Conservation (phyloP, 2,888 invertebrate genomes). For the Aspidapion aeneum region DNA sequence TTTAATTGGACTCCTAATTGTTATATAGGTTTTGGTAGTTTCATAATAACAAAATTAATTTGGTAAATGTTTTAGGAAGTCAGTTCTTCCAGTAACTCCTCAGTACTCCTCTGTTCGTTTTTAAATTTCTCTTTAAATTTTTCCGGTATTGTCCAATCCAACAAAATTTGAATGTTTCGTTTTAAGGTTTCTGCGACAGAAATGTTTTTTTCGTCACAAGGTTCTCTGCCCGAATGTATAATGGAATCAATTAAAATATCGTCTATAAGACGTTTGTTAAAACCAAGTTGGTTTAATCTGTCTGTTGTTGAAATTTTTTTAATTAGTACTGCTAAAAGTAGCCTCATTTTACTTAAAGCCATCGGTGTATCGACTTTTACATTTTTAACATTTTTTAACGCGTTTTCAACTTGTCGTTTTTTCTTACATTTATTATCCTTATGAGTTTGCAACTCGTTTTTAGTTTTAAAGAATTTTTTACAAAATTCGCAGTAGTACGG, state of each 20-base stretch:
- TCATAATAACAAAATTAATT: too few species aligned
- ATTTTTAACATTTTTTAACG: constrained; percentile 40
- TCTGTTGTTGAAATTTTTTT: constrained; percentile 81
- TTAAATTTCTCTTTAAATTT: constrained; percentile 73
- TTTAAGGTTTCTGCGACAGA: constrained; percentile 63
- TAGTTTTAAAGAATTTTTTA: constrained; percentile 70
- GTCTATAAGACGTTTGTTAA: constrained; percentile 71
- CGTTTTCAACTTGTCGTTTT: constrained; percentile 28
- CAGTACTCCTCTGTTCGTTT: constrained; percentile 70
- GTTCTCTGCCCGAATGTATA: constrained; percentile 66
- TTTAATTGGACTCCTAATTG: not conserved
- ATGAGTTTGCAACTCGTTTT: constrained; percentile 68
- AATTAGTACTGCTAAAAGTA: constrained; percentile 74
- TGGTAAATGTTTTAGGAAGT: constrained; percentile 55
- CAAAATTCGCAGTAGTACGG: constrained; percentile 76
- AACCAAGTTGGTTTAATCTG: constrained; percentile 72
- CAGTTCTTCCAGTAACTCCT: constrained; percentile 73
- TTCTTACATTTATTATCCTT: constrained; percentile 41
- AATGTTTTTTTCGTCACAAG: constrained; percentile 57
- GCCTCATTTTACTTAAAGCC: constrained; percentile 71
- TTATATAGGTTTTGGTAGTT: not conserved
- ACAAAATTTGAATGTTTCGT: constrained; percentile 70
- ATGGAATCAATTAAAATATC: constrained; percentile 77
- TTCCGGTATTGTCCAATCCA: constrained; percentile 78
- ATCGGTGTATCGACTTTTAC: constrained; percentile 50